phyloP scores from a whole-genome alignment of 1,140 invertebrate genomes.

The Zaprionus vittiger region DNA sequence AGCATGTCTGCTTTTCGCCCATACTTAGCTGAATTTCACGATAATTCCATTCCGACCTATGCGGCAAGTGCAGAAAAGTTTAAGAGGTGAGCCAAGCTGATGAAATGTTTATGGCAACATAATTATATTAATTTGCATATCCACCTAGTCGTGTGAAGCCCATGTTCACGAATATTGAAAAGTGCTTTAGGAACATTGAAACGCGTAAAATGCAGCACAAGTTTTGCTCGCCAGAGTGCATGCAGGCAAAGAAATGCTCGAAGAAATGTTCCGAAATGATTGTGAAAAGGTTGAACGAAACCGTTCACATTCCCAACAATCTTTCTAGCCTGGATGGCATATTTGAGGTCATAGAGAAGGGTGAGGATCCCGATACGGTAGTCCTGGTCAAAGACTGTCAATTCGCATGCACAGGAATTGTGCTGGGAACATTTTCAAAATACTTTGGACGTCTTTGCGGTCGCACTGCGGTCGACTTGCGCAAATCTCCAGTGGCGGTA shows the following conservation, averaged over 20 bases:
- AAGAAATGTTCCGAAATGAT: background rate
- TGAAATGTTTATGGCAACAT: no score
- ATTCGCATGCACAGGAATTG: slow-evolving; percentile 16
- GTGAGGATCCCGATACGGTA: slow-evolving; percentile 14
- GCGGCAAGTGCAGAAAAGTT: background rate
- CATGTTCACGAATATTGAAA: background rate
- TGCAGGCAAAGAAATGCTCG: background rate
- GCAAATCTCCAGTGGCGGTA: background rate
- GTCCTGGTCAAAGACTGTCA: background rate
- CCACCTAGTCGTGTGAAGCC: background rate
- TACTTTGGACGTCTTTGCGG: slow-evolving; percentile 2
- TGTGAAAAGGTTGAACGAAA: background rate
- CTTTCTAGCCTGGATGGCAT: background rate
- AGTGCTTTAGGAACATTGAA: background rate
- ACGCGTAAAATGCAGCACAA: background rate
- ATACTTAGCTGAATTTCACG: background rate
- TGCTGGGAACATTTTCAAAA: slow-evolving; percentile 1
- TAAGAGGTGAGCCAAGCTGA: background rate
- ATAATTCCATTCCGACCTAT: background rate
- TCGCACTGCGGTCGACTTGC: slow-evolving; percentile 5
- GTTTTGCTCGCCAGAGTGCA: background rate
- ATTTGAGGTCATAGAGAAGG: background rate
- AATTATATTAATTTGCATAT: background rate
- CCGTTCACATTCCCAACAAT: background rate
- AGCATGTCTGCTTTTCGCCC: background rate